Conservation (phyloP, 2,888 invertebrate species). For the Meiosimyza platycephala region DNA sequence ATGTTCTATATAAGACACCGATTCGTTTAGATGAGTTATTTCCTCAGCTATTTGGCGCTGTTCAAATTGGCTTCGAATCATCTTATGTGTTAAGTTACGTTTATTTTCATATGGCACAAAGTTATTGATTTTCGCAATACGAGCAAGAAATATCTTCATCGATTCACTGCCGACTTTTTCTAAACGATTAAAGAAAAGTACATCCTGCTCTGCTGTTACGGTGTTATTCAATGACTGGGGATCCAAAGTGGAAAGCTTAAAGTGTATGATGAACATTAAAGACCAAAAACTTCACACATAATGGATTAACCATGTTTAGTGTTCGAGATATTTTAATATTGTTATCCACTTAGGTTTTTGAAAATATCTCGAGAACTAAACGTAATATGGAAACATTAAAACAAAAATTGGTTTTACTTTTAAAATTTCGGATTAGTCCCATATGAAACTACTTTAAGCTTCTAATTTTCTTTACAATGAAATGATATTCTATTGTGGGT, state of each 20-base stretch:
- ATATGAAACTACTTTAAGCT: no score
- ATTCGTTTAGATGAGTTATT: conserved; percentile 77
- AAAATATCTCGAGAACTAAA: no score
- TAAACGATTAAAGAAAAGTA: conserved; percentile 87
- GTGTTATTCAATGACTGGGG: conserved; percentile 58
- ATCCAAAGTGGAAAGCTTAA: conserved; percentile 50
- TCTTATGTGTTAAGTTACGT: not conserved
- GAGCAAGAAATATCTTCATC: conserved; percentile 81
- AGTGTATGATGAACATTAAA: no score
- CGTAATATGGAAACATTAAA: no score
- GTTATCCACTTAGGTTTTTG: no score
- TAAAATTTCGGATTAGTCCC: no score
- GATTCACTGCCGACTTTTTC: conserved; percentile 93
- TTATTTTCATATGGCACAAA: conserved; percentile 41
- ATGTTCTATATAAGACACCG: conserved; percentile 86
- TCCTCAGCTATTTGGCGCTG: conserved; percentile 78
- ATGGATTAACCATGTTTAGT: no score
- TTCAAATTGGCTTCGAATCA: conserved; percentile 27
- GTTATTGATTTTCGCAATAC: conserved; percentile 68
- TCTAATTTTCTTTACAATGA: no score
- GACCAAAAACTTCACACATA: no score
- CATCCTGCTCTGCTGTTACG: conserved; percentile 69
- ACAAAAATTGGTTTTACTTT: no score
- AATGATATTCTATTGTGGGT: no score
- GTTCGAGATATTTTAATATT: no score